These are phyloP conservation scores for Epirrhoe tristata DNA, from an alignment of 2,888 invertebrate genomes.

Conservation along the genomic window DNA sequence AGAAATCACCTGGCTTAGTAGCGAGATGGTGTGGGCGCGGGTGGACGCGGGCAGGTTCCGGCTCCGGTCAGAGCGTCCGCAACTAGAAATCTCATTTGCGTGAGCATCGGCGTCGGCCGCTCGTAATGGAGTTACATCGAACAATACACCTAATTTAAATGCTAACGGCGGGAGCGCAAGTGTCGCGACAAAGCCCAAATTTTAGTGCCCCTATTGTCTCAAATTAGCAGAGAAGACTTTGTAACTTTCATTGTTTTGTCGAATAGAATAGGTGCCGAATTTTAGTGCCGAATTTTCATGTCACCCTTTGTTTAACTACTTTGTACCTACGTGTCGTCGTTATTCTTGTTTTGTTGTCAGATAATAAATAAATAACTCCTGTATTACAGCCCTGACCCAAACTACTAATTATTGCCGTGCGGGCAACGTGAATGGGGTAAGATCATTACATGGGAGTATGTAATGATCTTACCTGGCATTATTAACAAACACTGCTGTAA, in stretches of 20 bases:
- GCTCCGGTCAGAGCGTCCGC: constrained; percentile 24
- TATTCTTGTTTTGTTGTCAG: constrained; percentile 20
- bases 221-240: constrained; percentile 38
- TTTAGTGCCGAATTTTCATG: constrained; percentile 29
- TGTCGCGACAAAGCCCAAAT: constrained; percentile 33
- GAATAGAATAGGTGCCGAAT: constrained; percentile 22
- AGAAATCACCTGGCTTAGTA: not conserved
- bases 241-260: constrained; percentile 34
- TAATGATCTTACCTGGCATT: not conserved
- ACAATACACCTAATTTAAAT: constrained; percentile 44
- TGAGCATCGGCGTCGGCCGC: constrained; percentile 19
- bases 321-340: constrained; percentile 13
- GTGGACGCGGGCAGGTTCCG: not conserved
- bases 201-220: constrained; percentile 37
- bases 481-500: not conserved
- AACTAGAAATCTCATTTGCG: constrained; percentile 27
- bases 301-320: constrained; percentile 26
- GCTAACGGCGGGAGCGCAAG: constrained; percentile 36
- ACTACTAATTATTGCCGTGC: constrained; percentile 9
- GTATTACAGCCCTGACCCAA: constrained; percentile 13
- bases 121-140: constrained; percentile 39
- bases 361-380: constrained; percentile 21
- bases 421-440: not conserved
- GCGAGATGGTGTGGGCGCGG: not conserved
- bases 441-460: too few species aligned